These are phyloP conservation scores for Arizona elegans DNA, from an alignment of 2,113 vertebrate species.

Conservation along the genomic window DNA sequence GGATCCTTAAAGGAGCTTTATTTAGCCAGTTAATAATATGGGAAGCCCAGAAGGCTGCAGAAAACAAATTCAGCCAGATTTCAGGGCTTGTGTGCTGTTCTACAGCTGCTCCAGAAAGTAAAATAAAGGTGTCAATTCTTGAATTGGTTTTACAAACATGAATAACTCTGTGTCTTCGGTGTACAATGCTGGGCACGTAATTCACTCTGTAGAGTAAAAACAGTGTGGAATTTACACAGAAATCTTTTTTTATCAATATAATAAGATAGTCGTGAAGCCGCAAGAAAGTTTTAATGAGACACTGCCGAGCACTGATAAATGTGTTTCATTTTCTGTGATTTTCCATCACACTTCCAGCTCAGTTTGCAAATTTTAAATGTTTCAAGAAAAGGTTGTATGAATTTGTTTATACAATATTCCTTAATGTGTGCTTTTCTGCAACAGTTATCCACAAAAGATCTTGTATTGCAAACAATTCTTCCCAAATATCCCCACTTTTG, in stretches of 20 bases:
- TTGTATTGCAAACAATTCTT: not conserved
- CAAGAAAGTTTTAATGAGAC: not conserved
- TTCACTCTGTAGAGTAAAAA: not conserved
- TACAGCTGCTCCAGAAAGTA: not conserved
- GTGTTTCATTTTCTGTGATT: not conserved
- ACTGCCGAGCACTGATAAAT: not conserved
- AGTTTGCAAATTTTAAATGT: not conserved
- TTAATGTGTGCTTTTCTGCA: not conserved
- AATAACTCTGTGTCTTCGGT: not conserved
- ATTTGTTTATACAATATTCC: not conserved
- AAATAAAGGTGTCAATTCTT: not conserved
- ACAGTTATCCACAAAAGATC: not conserved
- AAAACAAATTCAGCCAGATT: not conserved
- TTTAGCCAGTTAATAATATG: conserved; percentile 28
- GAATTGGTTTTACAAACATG: not conserved
- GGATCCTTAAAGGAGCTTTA: conserved; percentile 58
- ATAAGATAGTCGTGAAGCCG: not conserved
- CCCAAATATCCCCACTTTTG: not conserved
- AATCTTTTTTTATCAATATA: not conserved
- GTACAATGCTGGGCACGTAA: not conserved
- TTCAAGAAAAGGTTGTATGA: not conserved
- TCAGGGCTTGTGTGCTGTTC: not conserved
- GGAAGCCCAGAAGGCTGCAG: not conserved
- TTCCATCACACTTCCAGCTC: not conserved
- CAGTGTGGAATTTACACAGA: not conserved